These are phyloP conservation scores for Aurelia coerulea DNA, from an alignment of 30 jellyfish, hydroid and myxozoan species.

Conservation along the genomic window DNA sequence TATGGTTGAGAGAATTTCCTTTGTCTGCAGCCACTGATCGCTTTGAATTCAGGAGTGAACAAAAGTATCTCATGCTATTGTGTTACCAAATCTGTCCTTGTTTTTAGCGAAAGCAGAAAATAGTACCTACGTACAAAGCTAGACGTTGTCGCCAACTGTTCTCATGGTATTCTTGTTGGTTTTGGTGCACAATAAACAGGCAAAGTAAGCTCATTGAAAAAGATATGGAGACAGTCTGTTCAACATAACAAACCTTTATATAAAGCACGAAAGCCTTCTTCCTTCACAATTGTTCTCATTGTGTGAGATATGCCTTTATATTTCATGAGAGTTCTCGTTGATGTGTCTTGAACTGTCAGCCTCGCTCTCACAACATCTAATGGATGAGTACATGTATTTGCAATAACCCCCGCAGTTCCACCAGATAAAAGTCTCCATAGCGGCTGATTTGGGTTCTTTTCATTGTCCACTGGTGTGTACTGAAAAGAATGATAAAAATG, in stretches of 20 bases:
- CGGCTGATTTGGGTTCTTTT: slow-evolving; percentile 84
- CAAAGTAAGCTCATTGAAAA: too few species aligned
- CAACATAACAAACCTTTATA: slow-evolving; percentile 59
- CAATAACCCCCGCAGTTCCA: slow-evolving; percentile 93
- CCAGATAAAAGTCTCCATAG: slow-evolving; percentile 88
- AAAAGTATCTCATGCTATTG: too few species aligned
- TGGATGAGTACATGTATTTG: slow-evolving; percentile 81
- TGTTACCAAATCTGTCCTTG: too few species aligned
- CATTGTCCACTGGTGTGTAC: slow-evolving; percentile 95
- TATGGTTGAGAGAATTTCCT: too few species aligned
- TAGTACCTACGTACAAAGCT: too few species aligned
- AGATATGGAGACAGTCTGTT: too few species aligned
- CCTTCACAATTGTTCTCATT: slow-evolving; percentile 45
- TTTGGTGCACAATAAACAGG: too few species aligned
- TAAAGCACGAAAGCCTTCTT: slow-evolving; percentile 80
- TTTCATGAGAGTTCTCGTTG: slow-evolving; percentile 10
- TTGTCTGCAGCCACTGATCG: too few species aligned
- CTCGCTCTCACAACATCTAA: slow-evolving; percentile 91
- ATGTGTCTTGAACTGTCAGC: slow-evolving; percentile 69
- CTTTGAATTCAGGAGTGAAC: too few species aligned
- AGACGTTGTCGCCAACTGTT: too few species aligned
- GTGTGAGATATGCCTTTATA: slow-evolving; percentile 78
- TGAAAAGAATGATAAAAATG: background rate
- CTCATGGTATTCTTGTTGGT: too few species aligned
- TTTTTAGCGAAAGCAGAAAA: too few species aligned